These are phyloP conservation scores for Linepithema humile DNA, from an alignment of 1,140 invertebrate species.

Conservation along the genomic window DNA sequence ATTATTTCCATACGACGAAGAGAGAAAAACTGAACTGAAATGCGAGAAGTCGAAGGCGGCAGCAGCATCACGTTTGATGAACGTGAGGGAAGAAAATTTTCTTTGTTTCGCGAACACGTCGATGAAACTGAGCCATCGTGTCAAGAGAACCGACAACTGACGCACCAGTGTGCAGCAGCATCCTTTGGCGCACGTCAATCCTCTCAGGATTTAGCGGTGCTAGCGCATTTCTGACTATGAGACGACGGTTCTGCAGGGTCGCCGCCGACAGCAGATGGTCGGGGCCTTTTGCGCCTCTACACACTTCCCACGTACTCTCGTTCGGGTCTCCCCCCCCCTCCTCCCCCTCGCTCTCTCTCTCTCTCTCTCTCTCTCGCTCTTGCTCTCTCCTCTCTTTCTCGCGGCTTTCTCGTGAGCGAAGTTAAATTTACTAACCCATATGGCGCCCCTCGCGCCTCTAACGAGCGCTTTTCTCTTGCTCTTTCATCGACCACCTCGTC, in stretches of 20 bases:
- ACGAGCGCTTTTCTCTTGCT: neutral
- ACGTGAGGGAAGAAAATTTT: neutral
- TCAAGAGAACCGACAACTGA: neutral
- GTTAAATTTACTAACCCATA: constrained; percentile 79
- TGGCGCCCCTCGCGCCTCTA: constrained; percentile 64
- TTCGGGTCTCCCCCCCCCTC: no score
- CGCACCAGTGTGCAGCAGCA: constrained; percentile 60
- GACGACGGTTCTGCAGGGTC: constrained; percentile 57
- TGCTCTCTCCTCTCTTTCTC: constrained; percentile 31
- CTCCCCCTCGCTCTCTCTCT: constrained; percentile 48
- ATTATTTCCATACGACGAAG: neutral
- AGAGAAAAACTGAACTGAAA: no score
- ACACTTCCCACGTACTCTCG: constrained; percentile 68
- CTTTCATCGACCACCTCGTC: neutral
- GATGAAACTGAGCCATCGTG: neutral
- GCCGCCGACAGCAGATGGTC: constrained; percentile 73
- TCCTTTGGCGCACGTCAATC: constrained; percentile 65
- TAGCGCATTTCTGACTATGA: constrained; percentile 64
- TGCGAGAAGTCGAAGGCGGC: no score
- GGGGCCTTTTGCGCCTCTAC: constrained; percentile 73
- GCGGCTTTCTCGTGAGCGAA: constrained; percentile 58
- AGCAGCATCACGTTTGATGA: no score
- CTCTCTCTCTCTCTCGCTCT: neutral
- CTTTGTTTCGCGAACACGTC: neutral
- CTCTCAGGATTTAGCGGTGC: constrained; percentile 44